phyloP scores from a whole-genome alignment of 2,888 invertebrate genomes.

The Agrypnus murinus region DNA sequence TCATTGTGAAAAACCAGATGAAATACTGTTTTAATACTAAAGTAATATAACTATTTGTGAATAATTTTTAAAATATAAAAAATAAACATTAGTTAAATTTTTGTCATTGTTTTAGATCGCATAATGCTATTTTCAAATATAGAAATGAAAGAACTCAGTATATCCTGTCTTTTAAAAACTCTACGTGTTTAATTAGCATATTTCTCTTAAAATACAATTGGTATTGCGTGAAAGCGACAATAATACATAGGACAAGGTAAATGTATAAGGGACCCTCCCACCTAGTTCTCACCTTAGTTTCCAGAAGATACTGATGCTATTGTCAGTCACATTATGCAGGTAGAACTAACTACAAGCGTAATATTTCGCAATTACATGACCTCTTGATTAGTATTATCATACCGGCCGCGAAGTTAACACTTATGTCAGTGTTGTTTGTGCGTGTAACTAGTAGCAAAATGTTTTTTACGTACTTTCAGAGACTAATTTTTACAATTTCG shows the following conservation, averaged over 20 bases:
- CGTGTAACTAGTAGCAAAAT: conserved; percentile 17
- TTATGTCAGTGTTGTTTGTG: neutral
- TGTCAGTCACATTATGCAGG: conserved; percentile 63
- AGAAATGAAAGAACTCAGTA: neutral
- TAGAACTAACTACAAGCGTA: conserved; percentile 57
- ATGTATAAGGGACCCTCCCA: conserved; percentile 60
- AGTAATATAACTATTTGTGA: too few relatives aligned
- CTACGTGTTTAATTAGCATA: conserved; percentile 55
- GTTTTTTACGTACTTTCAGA: conserved; percentile 8
- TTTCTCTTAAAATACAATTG: conserved; percentile 57
- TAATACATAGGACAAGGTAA: conserved; percentile 63
- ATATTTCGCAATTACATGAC: conserved; percentile 33
- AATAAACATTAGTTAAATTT: too few relatives aligned
- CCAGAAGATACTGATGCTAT: conserved; percentile 62
- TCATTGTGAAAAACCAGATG: too few relatives aligned
- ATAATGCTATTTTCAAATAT: neutral
- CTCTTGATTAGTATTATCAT: conserved; percentile 12
- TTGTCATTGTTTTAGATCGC: neutral
- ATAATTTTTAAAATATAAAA: too few relatives aligned
- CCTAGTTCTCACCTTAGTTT: conserved; percentile 64
- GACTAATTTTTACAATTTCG: conserved; percentile 6
- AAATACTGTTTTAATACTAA: too few relatives aligned
- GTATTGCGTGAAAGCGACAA: conserved; percentile 63
- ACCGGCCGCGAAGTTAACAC: conserved; percentile 22
- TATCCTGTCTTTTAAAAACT: conserved; percentile 20